Percentiles rank a stretch among this genome's conserved stretches.
phyloP scores from a whole-genome alignment of 2,797 vertebrate species.

The Acropternis orthonyx region DNA sequence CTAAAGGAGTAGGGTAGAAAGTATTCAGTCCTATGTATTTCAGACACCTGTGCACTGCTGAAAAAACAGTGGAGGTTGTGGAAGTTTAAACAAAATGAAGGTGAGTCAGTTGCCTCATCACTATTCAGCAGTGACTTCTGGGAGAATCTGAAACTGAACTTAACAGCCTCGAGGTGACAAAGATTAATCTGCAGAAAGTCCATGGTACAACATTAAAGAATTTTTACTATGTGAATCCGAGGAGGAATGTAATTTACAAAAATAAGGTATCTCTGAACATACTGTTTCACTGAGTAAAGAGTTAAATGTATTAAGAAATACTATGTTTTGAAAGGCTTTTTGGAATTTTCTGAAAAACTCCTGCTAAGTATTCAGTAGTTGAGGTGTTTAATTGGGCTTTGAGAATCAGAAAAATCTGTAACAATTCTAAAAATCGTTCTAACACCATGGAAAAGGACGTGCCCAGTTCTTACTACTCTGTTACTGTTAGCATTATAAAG shows the following conservation, averaged over 20 bases:
- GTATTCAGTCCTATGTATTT: not conserved
- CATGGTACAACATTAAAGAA: not conserved
- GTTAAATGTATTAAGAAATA: not conserved
- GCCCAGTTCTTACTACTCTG: not conserved
- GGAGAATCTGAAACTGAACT: not conserved
- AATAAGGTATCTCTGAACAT: not conserved
- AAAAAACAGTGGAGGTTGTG: not conserved
- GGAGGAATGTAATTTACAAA: not conserved
- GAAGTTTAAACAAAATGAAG: not conserved
- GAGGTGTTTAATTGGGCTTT: not conserved
- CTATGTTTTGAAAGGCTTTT: not conserved
- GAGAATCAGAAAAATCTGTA: not conserved
- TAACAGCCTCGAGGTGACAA: not conserved
- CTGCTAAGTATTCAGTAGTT: not conserved
- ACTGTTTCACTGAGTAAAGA: not conserved
- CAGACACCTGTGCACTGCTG: not conserved
- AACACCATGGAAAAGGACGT: not conserved
- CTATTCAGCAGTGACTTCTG: not conserved
- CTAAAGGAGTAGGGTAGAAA: not conserved
- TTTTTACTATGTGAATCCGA: not conserved
- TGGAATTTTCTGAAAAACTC: not conserved
- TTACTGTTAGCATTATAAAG: not conserved
- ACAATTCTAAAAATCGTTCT: not conserved
- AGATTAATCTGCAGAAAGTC: not conserved
- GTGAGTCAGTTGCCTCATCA: not conserved